These are phyloP conservation scores for Scaptomyza graminum DNA, from an alignment of 1,140 invertebrate species.

Conservation along the genomic window DNA sequence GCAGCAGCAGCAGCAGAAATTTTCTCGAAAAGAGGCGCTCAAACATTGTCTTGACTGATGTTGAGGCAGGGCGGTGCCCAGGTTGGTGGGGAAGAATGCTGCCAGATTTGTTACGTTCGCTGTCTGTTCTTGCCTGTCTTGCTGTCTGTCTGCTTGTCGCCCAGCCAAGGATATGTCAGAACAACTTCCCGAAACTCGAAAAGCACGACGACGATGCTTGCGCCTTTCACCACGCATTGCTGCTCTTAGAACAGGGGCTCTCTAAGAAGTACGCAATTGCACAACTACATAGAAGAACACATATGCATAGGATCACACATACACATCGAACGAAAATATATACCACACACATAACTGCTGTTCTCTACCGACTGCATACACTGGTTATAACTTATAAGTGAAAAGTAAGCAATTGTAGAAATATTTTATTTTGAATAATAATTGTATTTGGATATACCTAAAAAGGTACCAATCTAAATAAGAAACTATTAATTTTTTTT, in stretches of 20 bases:
- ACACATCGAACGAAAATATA: neutral
- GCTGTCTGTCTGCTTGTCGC: conserved; percentile 26
- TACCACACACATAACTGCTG: neutral
- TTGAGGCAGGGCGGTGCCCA: neutral
- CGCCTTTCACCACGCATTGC: conserved; percentile 49
- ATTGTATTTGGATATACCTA: too few relatives aligned
- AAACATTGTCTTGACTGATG: neutral
- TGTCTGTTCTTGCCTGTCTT: conserved; percentile 21
- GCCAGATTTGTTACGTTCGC: conserved; percentile 54
- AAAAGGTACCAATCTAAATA: too few relatives aligned
- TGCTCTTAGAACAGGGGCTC: neutral
- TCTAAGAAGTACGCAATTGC: conserved; percentile 13
- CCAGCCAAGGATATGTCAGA: conserved; percentile 53
- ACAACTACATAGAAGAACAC: neutral
- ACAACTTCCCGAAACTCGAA: conserved; percentile 40
- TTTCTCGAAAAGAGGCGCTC: conserved; percentile 33
- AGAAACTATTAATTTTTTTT: too few relatives aligned
- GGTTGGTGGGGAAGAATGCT: neutral
- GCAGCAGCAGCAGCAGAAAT: conserved; percentile 64
- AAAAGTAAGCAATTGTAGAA: neutral
- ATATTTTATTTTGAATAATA: neutral
- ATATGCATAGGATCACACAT: neutral
- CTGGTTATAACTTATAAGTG: neutral
- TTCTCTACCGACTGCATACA: neutral
- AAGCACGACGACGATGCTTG: conserved; percentile 20